A percentile compares a stretch with the other conserved stretches of the same genome.
These are phyloP conservation scores for Penaeus vannamei DNA, from an alignment of 1,140 invertebrate species.

Conservation along the genomic window DNA sequence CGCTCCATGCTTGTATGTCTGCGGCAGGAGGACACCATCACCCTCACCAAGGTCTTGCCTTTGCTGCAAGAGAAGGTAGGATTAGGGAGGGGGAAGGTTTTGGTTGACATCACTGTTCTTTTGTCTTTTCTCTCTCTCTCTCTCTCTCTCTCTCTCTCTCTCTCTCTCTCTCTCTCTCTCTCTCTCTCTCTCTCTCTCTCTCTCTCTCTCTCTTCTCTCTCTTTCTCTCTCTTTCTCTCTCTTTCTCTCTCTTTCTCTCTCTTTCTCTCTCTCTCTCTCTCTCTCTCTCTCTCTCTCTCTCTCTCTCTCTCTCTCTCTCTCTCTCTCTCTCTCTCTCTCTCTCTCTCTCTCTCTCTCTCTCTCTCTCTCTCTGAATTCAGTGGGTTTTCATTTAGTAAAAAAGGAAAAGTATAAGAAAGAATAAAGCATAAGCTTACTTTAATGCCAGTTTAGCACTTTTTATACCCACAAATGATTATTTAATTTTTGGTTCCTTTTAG, in stretches of 20 bases:
- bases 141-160: not conserved
- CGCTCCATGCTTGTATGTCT: slow-evolving; percentile 49
- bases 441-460: no score
- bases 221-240: not conserved
- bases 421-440: no score
- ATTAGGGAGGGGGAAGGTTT: not conserved
- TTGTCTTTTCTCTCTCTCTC: not conserved
- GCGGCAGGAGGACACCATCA: slow-evolving; percentile 23
- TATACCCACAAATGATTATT: not conserved
- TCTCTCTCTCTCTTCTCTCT: not conserved
- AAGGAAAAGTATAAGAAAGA: not conserved
- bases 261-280: not conserved
- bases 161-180: slow-evolving; percentile 4
- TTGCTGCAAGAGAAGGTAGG: slow-evolving; percentile 64
- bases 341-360: not conserved
- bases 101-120: not conserved
- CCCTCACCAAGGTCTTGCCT: slow-evolving; percentile 41
- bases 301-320: no score
- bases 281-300: no score
- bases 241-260: not conserved
- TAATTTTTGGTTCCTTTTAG: slow-evolving; percentile 69
- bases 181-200: slow-evolving; percentile 3
- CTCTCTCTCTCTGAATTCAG: not conserved
- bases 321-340: no score
- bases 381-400: not conserved